Evolutionary conservation across 2,888 invertebrate species (phyloP).

Genomic region (Pandemis cinnamomeana): DNA sequence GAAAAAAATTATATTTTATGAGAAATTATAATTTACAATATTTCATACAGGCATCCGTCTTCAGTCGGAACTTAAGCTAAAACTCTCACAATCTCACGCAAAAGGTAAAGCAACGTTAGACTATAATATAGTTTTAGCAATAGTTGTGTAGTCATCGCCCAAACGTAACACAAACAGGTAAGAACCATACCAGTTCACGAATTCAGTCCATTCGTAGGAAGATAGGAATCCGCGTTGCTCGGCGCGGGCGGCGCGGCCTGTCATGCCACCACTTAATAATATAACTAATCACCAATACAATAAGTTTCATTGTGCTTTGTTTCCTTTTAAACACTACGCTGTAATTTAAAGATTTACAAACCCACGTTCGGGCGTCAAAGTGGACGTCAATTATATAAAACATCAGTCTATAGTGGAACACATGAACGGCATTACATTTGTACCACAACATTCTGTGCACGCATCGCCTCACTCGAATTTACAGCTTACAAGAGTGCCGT

Average conservation of each 20-base stretch:
- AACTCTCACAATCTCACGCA: constrained; percentile 85
- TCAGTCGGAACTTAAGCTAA: constrained; percentile 86
- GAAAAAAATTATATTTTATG: constrained; percentile 86
- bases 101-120: constrained; percentile 86
- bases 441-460: constrained; percentile 5
- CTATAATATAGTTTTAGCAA: constrained; percentile 85
- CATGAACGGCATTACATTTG: constrained; percentile 18
- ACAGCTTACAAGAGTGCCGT: neutral
- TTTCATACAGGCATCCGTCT: constrained; percentile 85
- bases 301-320: constrained; percentile 59
- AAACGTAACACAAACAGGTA: constrained; percentile 73
- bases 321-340: constrained; percentile 56
- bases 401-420: constrained; percentile 41
- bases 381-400: constrained; percentile 47
- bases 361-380: constrained; percentile 48
- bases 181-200: constrained; percentile 71
- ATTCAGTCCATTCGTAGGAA: constrained; percentile 73
- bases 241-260: constrained; percentile 50
- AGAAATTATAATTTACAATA: constrained; percentile 86
- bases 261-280: constrained; percentile 40
- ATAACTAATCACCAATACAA: constrained; percentile 58
- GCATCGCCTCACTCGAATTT: neutral
- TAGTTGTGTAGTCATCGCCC: constrained; percentile 80
- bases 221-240: constrained; percentile 58
- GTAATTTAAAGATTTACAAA: constrained; percentile 47